Evolutionary conservation across 2,888 invertebrate genomes (phyloP).

Genomic region (Cantharis rufa): DNA sequence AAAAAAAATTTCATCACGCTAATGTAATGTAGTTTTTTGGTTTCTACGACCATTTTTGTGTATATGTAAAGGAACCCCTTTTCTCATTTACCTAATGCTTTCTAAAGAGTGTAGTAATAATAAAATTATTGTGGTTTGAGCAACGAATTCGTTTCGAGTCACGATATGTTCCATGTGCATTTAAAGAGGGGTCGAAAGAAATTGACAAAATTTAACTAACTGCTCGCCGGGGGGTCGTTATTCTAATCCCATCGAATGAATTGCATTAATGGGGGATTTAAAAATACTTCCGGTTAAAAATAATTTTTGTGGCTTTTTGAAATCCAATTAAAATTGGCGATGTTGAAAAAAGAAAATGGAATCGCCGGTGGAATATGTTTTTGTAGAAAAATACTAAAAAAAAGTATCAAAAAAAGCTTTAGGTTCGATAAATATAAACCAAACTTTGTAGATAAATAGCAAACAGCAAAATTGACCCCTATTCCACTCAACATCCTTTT

Average conservation of each 20-base stretch:
- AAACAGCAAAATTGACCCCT: constrained; percentile 36
- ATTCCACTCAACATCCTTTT: constrained; percentile 35
- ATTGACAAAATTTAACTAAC: not conserved
- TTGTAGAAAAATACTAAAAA: not conserved
- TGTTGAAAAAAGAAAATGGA: not conserved
- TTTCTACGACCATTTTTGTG: not conserved
- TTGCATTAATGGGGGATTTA: not conserved
- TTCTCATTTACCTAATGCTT: not conserved
- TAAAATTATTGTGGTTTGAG: not conserved
- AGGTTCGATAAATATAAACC: constrained; percentile 13
- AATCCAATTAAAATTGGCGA: not conserved
- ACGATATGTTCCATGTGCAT: not conserved
- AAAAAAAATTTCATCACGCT: not conserved
- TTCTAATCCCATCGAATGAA: not conserved
- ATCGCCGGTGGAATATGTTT: not conserved
- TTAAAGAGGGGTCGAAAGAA: not conserved
- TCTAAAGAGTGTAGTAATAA: not conserved
- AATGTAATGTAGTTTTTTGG: not conserved
- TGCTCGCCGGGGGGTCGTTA: not conserved
- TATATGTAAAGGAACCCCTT: not conserved
- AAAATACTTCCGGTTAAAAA: not conserved
- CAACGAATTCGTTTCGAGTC: not conserved
- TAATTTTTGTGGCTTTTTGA: not conserved
- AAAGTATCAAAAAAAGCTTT: constrained; percentile 5
- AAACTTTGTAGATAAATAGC: constrained; percentile 30